Evolutionary conservation across 2,113 vertebrate species (phyloP).

Genomic region (Ramphastos sulfuratus): DNA sequence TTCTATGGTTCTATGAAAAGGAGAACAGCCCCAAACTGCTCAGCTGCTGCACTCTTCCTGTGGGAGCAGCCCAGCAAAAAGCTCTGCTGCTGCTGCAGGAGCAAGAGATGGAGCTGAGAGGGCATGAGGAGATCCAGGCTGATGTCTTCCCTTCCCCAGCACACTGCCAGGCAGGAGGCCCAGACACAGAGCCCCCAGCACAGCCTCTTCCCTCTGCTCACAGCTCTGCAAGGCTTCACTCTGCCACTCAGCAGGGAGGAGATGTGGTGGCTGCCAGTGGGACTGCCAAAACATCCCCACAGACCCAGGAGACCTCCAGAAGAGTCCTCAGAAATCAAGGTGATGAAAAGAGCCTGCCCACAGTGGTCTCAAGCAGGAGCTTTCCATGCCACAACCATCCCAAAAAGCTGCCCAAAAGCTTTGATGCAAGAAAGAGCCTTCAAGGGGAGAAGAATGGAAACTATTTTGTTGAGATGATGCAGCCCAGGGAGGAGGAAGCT

Average conservation of each 20-base stretch:
- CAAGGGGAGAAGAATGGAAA: not conserved
- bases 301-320: not conserved
- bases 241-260: not conserved
- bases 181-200: not conserved
- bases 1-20: too few relatives aligned
- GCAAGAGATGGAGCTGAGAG: accelerated
- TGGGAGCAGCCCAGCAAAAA: not conserved
- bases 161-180: not conserved
- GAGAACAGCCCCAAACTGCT: not conserved
- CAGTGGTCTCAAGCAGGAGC: not conserved
- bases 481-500: not conserved
- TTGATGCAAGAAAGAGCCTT: not conserved
- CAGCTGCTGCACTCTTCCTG: accelerated
- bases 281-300: not conserved
- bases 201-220: accelerated
- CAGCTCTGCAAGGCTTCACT: not conserved
- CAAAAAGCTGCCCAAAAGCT: not conserved
- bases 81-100: not conserved
- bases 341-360: not conserved
- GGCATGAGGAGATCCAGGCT: not conserved
- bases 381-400: not conserved
- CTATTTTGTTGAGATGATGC: not conserved
- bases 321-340: not conserved
- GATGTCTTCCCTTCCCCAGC: not conserved
- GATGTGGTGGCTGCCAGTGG: not conserved